Base-by-base conservation (phyloP, 53 echinoderm and acorn worm genomes). In the Pentamera pediparva region DNA sequence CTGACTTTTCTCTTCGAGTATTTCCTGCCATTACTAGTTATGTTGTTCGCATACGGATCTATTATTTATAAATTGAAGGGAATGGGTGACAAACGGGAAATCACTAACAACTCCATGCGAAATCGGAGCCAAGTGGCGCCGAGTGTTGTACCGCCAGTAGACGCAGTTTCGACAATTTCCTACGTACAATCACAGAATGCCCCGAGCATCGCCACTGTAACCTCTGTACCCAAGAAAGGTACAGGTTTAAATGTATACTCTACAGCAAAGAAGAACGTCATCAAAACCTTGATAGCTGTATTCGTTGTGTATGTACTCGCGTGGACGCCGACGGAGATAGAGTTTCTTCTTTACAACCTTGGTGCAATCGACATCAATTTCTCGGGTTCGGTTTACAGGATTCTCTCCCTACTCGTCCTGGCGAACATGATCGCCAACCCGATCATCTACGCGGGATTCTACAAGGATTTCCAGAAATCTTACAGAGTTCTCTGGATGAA, bases 241-340 rank as follows among this genome's bases (percentile, higher is more conserved):
- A n/a, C n/a, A 10, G 43, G 15, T 10, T 15, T 15, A 15, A 62
- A 62, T 36, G 37, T 62, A 7, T 62, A 62, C 33, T 62, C 62
- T n/a, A 80, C 33, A 59, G 80, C 71, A 56, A 56, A 70, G 58
- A 57, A 36, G 47, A 80, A 80, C 39, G 71, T 80, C 39, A 70
- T 80, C 31, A 80, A 62, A 32, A 62, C 80, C 35, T 61, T 80
- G 4, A 22, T 70, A 6, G 45, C 70, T 56, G 80, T 80, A 53
- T 80, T 56, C 70, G 17, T 70, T 37, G 70, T 59, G 1, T 80
- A 70, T 22, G 60, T 59, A 4, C 38, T 80, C 6, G 70, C 70
- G 9, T 80, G 80, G 80, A 80, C 80, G 38, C 80, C 80, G 6
- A 80, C 69, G 13, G 70, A 80, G 36, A 40, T 80, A 5, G 20